These are phyloP conservation scores for Betta splendens DNA, from an alignment of 2,797 vertebrate genomes.

Conservation along the genomic window DNA sequence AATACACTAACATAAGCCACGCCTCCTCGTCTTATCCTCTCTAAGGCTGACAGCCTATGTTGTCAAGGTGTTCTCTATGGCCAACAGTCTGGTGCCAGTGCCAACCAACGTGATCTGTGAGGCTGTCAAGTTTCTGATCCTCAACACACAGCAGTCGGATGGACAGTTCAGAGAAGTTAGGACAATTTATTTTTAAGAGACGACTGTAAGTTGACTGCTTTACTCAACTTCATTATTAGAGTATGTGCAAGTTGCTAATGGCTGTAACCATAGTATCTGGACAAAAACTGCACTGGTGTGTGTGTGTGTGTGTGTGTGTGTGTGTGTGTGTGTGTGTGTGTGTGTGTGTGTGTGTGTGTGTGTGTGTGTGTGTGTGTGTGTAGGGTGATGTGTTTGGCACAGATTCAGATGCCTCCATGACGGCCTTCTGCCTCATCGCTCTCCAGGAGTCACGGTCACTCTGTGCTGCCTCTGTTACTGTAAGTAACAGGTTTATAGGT, in stretches of 20 bases:
- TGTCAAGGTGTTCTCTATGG: slow-evolving; percentile 85
- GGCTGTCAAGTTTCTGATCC: slow-evolving; percentile 83
- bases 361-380: background rate
- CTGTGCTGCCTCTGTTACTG: slow-evolving; percentile 71
- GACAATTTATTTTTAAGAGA: background rate
- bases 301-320: background rate
- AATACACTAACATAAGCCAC: too few relatives aligned
- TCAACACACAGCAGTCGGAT: slow-evolving; percentile 68
- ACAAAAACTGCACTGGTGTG: too few relatives aligned
- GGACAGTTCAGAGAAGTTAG: slow-evolving; percentile 55
- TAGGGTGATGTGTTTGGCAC: slow-evolving; percentile 58
- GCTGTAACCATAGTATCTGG: background rate
- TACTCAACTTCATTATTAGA: background rate
- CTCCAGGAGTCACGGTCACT: slow-evolving; percentile 75
- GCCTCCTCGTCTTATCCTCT: slow-evolving; percentile 3
- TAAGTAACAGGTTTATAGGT: slow-evolving; percentile 61
- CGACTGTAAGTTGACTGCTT: slow-evolving; percentile 42
- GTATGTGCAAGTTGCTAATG: background rate
- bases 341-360: background rate
- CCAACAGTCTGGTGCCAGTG: slow-evolving; percentile 67
- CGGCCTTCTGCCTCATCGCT: slow-evolving; percentile 86
- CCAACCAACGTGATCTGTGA: slow-evolving; percentile 75
- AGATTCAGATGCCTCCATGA: slow-evolving; percentile 82
- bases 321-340: too few relatives aligned
- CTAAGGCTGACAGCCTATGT: slow-evolving; percentile 89